These are phyloP conservation scores for Capitella teleta DNA, from an alignment of 1,140 invertebrate genomes.

Conservation along the genomic window DNA sequence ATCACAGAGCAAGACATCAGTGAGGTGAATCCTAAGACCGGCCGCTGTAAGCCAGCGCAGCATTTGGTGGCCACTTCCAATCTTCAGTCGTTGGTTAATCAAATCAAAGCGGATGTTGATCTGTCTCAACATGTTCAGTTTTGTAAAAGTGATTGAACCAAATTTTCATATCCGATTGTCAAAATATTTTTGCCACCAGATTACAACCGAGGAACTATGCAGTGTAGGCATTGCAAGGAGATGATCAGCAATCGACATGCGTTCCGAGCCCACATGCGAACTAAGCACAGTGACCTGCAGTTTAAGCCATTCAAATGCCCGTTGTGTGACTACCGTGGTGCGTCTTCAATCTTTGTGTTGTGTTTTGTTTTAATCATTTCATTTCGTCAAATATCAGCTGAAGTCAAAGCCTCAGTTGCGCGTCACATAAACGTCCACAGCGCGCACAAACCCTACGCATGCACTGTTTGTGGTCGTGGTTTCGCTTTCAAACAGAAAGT, in stretches of 20 bases:
- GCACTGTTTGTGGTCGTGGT: slow-evolving; percentile 2
- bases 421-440: slow-evolving; percentile 8
- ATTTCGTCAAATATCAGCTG: not conserved
- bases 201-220: too few species aligned
- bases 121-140: too few species aligned
- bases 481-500: slow-evolving; percentile 10
- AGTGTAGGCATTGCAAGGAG: slow-evolving; percentile 3
- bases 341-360: not conserved
- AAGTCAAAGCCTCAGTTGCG: slow-evolving; percentile 3
- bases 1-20: too few species aligned
- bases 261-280: slow-evolving; percentile 1
- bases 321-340: slow-evolving; percentile 8
- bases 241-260: not conserved
- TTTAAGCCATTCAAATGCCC: slow-evolving; percentile 9
- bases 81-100: too few species aligned
- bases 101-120: too few species aligned
- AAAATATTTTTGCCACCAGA: too few species aligned
- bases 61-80: too few species aligned
- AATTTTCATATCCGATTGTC: too few species aligned
- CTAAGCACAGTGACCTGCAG: slow-evolving; percentile 36
- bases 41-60: too few species aligned
- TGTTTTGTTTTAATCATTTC: not conserved
- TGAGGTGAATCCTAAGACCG: too few species aligned
- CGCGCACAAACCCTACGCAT: slow-evolving; percentile 7
- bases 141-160: too few species aligned